These are phyloP conservation scores for Pectinophora gossypiella DNA, from an alignment of 1,140 invertebrate genomes.

Conservation along the genomic window DNA sequence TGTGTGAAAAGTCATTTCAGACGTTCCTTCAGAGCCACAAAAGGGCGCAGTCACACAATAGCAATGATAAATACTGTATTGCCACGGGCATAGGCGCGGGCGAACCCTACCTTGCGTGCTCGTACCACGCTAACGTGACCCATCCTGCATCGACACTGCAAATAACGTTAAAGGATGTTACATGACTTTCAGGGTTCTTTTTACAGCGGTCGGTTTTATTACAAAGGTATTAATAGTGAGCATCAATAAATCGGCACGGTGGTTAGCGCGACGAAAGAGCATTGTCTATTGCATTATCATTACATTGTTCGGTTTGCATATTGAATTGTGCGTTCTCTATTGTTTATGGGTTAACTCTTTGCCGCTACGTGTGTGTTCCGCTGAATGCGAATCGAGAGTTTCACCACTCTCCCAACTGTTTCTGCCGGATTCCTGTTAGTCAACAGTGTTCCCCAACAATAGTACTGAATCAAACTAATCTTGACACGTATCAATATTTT, in stretches of 20 bases:
- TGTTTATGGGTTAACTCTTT: slow-evolving; percentile 45
- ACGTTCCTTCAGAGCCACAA: slow-evolving; percentile 37
- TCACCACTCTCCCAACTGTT: too few species aligned
- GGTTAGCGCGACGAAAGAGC: slow-evolving; percentile 65
- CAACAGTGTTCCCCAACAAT: not conserved
- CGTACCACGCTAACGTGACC: slow-evolving; percentile 34
- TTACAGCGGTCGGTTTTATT: slow-evolving; percentile 43
- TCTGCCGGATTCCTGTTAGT: too few species aligned
- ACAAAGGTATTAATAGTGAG: slow-evolving; percentile 60
- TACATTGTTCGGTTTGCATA: slow-evolving; percentile 66
- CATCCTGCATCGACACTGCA: slow-evolving; percentile 15
- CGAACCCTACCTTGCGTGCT: slow-evolving; percentile 24
- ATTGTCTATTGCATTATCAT: slow-evolving; percentile 60
- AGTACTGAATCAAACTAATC: not conserved
- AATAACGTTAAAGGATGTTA: slow-evolving; percentile 11
- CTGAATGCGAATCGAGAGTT: slow-evolving; percentile 1
- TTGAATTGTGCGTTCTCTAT: slow-evolving; percentile 67
- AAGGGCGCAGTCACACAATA: slow-evolving; percentile 46
- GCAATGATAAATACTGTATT: slow-evolving; percentile 58
- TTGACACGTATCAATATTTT: not conserved
- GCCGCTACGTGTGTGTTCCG: slow-evolving; percentile 48
- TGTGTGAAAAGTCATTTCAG: slow-evolving; percentile 28
- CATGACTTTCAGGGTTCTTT: slow-evolving; percentile 31
- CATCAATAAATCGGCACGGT: slow-evolving; percentile 67
- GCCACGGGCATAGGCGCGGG: slow-evolving; percentile 44